A percentile compares a stretch with the other conserved stretches of the same genome.
phyloP scores from a whole-genome alignment of 2,888 invertebrate species.

The Phanerotoma sp. region DNA sequence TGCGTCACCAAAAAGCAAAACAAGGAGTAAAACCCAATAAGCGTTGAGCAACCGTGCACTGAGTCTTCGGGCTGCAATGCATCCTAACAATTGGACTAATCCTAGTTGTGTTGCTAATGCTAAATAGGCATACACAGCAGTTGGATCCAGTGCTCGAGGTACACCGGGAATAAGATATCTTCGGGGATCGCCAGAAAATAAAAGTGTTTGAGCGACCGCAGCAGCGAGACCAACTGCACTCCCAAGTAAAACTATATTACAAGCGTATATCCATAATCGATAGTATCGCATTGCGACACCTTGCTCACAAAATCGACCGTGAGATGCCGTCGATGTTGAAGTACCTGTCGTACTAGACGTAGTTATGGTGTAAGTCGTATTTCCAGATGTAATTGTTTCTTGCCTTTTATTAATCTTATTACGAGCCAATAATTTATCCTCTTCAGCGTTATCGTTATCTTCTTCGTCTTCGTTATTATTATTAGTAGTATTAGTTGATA shows the following conservation, averaged over 20 bases:
- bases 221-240: slow-evolving; percentile 80
- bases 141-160: slow-evolving; percentile 72
- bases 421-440: slow-evolving; percentile 9
- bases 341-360: slow-evolving; percentile 35
- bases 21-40: slow-evolving; percentile 79
- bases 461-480: background rate
- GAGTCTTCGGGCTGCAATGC: slow-evolving; percentile 77
- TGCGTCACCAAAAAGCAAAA: slow-evolving; percentile 79
- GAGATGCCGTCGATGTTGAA: slow-evolving; percentile 57
- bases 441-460: slow-evolving; percentile 6
- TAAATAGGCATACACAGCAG: slow-evolving; percentile 81
- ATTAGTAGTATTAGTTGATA: too few relatives aligned
- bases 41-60: slow-evolving; percentile 80
- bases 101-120: slow-evolving; percentile 75
- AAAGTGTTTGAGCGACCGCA: slow-evolving; percentile 71
- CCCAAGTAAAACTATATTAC: slow-evolving; percentile 83
- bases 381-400: slow-evolving; percentile 58
- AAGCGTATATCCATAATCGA: slow-evolving; percentile 90
- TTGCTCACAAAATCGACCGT: slow-evolving; percentile 58
- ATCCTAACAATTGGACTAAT: slow-evolving; percentile 74
- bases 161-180: slow-evolving; percentile 74
- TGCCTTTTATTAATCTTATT: slow-evolving; percentile 14
- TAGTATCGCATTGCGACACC: slow-evolving; percentile 76
- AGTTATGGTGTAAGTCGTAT: slow-evolving; percentile 59
- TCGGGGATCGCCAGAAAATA: slow-evolving; percentile 67